Percentiles rank a stretch among this genome's conserved stretches.
phyloP scores from a whole-genome alignment of 1,140 invertebrate species.

The Muscidifurax raptorellus region DNA sequence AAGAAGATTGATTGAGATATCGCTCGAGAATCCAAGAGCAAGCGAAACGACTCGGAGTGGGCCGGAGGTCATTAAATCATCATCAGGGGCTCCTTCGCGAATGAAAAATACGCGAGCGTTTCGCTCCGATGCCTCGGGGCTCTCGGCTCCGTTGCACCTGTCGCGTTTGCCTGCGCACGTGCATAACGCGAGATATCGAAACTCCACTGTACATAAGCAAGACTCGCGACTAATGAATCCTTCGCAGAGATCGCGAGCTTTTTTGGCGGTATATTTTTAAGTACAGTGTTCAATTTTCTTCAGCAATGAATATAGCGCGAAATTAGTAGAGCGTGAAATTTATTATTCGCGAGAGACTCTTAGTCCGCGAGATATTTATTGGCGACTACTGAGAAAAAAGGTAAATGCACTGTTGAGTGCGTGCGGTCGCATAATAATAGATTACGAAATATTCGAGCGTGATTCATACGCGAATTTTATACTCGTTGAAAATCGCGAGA shows the following conservation, averaged over 20 bases:
- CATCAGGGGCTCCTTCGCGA: constrained; percentile 21
- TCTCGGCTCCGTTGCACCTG: constrained; percentile 22
- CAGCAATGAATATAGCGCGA: neutral
- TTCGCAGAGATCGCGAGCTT: no score
- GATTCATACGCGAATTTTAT: neutral
- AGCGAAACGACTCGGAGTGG: neutral
- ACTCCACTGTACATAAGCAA: neutral
- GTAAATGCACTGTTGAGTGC: neutral
- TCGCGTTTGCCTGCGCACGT: constrained; percentile 1
- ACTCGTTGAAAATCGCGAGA: no score
- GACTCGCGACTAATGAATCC: no score
- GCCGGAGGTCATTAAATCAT: constrained; percentile 42
- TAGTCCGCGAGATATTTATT: neutral
- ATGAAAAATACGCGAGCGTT: constrained; percentile 16
- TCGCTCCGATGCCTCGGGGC: neutral
- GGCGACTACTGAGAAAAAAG: neutral
- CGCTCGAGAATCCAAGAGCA: neutral
- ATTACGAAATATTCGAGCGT: neutral
- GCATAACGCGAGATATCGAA: neutral
- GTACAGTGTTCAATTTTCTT: no score
- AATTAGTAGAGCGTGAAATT: neutral
- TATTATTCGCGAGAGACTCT: neutral
- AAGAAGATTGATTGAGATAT: neutral
- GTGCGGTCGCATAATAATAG: neutral
- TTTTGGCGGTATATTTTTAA: no score